Base-by-base conservation (phyloP, 2,888 invertebrate species). In the Mayetiola destructor region DNA sequence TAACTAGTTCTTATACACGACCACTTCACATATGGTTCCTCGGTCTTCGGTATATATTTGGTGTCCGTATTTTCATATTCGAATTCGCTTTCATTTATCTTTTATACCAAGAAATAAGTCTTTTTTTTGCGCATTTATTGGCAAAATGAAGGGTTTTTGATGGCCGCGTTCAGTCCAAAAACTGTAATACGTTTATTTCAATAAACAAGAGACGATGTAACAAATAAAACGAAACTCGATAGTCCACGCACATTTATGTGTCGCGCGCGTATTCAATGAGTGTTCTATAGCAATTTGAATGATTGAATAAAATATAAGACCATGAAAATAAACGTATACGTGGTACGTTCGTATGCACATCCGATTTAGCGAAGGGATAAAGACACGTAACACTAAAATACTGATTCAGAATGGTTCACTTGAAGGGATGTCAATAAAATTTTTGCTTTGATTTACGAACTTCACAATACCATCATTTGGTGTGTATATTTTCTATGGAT, bases 361-460 rank as follows among this genome's bases (percentile, higher is more conserved):
- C n/a, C n/a, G n/a, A n/a, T n/a, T n/a, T n/a, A n/a, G n/a, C n/a
- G n/a, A n/a, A 48, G 48, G 48, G 48, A 48, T 48, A 48, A 48
- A 48, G 27, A 48, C 48, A 48, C 48, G 48, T 48, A 23, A 48
- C 48, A 48, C 27, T n/a, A n/a, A 48, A 48, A 48, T 48, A 27
- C 16, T 48, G 48, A 48, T 48, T 27, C n/a, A n/a, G 48, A 48
- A 48, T 48, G 27, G 48, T 16, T 48, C 48, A 27, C 48, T 27
- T 48, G n/a, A 9, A 48, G 48, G 48, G 48, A 48, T 48, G 48
- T 48, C 48, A 48, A 48, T 48, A 48, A 48, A 39, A 48, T n/a
- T 48, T 48, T 48, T 27, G 23, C 23, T 48, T 48, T 48, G 48
- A 48, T 48, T 48, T 48, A 48, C 48, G 48, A 27, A 48, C 48